A percentile compares a stretch with the other conserved stretches of the same genome.
These are phyloP conservation scores for Drosophila subobscura DNA, from an alignment of 1,140 invertebrate genomes.

Conservation along the genomic window DNA sequence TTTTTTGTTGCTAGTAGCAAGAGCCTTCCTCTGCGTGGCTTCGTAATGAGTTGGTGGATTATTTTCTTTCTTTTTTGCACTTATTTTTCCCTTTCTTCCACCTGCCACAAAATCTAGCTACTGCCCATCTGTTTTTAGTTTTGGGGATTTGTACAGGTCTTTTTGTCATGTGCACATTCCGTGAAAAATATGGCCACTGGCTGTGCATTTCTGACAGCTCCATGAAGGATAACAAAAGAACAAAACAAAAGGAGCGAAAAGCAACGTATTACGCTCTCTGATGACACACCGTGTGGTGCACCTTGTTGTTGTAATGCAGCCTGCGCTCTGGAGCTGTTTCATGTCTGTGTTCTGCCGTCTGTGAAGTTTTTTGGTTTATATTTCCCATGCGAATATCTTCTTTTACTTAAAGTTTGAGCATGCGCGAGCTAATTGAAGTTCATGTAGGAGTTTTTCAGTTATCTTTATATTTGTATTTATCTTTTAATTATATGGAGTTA, in stretches of 20 bases:
- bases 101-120: background rate
- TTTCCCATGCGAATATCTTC: too few relatives aligned
- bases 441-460: background rate
- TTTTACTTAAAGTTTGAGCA: too few relatives aligned
- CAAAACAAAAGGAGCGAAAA: conserved; percentile 20
- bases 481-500: too few relatives aligned
- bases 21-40: conserved; percentile 47
- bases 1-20: too few relatives aligned
- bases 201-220: conserved; percentile 57
- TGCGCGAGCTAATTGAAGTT: background rate
- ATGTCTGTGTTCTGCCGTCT: conserved; percentile 37
- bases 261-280: conserved; percentile 40
- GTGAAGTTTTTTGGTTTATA: conserved; percentile 11
- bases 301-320: conserved; percentile 35
- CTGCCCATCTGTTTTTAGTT: conserved; percentile 1
- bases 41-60: conserved; percentile 66
- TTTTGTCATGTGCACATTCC: conserved; percentile 44
- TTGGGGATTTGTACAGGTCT: conserved; percentile 5
- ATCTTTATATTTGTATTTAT: too few relatives aligned
- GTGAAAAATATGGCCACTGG: conserved; percentile 66
- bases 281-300: conserved; percentile 42
- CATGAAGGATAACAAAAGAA: conserved; percentile 51
- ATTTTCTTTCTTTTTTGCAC: conserved; percentile 9
- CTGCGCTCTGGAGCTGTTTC: conserved; percentile 15
- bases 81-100: conserved; percentile 25